A percentile compares a stretch with the other conserved stretches of the same genome.
phyloP scores from a whole-genome alignment of 2,797 vertebrate genomes.

The Avahi laniger region DNA sequence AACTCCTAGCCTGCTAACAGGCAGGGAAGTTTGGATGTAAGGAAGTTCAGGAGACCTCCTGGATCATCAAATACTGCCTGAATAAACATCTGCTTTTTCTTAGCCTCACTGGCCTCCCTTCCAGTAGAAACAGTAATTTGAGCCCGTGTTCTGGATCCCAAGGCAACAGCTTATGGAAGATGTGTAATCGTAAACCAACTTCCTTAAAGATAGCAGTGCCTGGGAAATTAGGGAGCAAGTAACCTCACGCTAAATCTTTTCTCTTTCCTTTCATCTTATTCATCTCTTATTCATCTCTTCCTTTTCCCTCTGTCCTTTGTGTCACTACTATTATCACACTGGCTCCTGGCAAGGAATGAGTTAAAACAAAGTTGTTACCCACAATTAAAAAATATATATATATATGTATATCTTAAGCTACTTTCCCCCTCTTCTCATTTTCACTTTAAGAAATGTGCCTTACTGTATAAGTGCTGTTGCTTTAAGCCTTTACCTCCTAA shows the following conservation, averaged over 20 bases:
- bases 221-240: background rate
- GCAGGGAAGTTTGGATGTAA: background rate
- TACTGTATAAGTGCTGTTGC: background rate
- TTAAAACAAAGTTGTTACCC: background rate
- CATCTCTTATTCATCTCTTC: background rate
- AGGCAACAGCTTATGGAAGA: conserved; percentile 15
- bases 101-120: background rate
- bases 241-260: background rate
- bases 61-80: background rate
- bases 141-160: background rate
- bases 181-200: conserved; percentile 52
- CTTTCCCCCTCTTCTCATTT: background rate
- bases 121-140: conserved; percentile 52
- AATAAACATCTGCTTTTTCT: background rate
- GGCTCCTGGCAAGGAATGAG: background rate
- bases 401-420: background rate
- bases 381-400: background rate
- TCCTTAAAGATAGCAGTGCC: conserved; percentile 41
- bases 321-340: background rate
- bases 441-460: background rate
- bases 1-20: background rate
- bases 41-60: background rate
- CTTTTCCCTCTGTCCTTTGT: background rate
- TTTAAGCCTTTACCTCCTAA: background rate
- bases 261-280: conserved; percentile 28